Evolutionary conservation across 2,113 vertebrate species (phyloP), one percentile per base, ranked within the genome.

Genomic region (Dissostichus mawsoni): DNA sequence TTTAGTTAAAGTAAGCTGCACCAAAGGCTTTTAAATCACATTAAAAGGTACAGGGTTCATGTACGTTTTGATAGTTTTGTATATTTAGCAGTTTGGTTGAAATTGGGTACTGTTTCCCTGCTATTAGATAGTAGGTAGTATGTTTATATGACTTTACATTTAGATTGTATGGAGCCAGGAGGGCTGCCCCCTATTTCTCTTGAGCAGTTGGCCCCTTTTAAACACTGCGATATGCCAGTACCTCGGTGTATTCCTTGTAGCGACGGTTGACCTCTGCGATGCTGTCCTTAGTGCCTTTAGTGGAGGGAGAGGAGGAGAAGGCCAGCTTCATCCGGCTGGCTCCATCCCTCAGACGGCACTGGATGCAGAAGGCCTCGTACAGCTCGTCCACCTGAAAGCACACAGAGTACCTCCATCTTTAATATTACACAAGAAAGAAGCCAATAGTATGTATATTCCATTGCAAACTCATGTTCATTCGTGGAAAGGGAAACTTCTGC

Each of bases 241-340:
- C 98, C 97, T 99, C 98, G 0, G 97, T 99, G 91, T 98, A 99
- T 64, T 99, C 98, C 83, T 97, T 98, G 88, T 96, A 96, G 64
- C 97, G 97, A 51, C 95, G 96, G 89, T 94, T 97, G 94, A 99
- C 97, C 92, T 99, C 98, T 0, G 94, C 88, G 76, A 99, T 94
- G 81, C 98, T 99, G 92, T 99, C 98, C 7, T 98, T 95, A 83
- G 98, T 98, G 47, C 96, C 97, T 92, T 95, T 98, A 82, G 97
- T 98, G 81, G 96, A 96, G 18, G 98, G 98, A 5, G 98, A 99
- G n/a, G 94, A 87, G 1, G 95, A 96, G 83, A 99, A 99, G 48
- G 98, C 98, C 91, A 97, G 97, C 87, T 98, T 99, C 98, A 99
- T 99, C 87, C 98, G 97, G 89, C 93, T 96, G 88, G 98, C 98